Base-by-base conservation (phyloP, 2,113 vertebrate species). In the Columba livia region DNA sequence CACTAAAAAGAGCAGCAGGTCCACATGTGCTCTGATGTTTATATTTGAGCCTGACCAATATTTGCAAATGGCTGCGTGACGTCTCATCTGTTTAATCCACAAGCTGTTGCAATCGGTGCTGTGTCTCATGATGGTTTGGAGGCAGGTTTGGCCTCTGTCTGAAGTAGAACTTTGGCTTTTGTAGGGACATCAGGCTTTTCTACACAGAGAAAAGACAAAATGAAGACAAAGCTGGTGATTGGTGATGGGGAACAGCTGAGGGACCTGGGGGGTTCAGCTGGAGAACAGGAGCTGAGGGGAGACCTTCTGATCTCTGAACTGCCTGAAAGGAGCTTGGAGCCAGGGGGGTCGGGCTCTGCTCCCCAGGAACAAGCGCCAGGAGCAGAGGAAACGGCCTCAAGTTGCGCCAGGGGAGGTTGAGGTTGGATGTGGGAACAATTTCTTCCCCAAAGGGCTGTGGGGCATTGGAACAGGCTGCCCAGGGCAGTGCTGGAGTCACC, bases 101-200 rank as follows among this genome's bases (percentile, higher is more conserved):
- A 42, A 51, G 80, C 64, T 69, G 48, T 47, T 47, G 78, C 90
- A 14, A 2, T 28, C 6, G 2, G 9, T 21, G 66, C 58, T 23
- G 26, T 7, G 40, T 8, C 51, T 40, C 86, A 0, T 0, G 47
- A 2, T 2, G 25, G 16, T 42, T 14, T 12, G 13, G 32, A 62
- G 15, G 25, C 54, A 58, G 66, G 2, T 21, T 36, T 6, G 44
- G 36, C 12, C n/a, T 50, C 56, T 47, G 26, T 0, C 32, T 0
- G 1, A 28, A 29, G 65, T 29, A 61, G 21, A 69, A 26, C 54
- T 2, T 0, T 18, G 84, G 21, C 3, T 60, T 71, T 28, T 61
- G 18, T 5, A 28, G 25, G 48, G 47, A 61, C 11, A 7, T 8
- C 12, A 26, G 23, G 34, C 20, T 53, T 15, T 4, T 58, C 23